Percentiles rank a stretch among this genome's conserved stretches.
phyloP scores from a whole-genome alignment of 2,113 vertebrate genomes.

The human region GRCh38 chr1:7048001-7048500 shows the following conservation, averaged over 20 bases:
- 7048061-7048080: background rate
- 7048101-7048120: background rate
- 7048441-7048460: background rate
- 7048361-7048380: background rate
- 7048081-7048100: too few species aligned
- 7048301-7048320: constrained; percentile 46
- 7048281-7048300: background rate
- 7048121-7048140: background rate
- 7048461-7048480: background rate
- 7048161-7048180: background rate
- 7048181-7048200: background rate
- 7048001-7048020: background rate
- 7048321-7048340: background rate
- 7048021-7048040: background rate
- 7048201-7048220: constrained; percentile 58
- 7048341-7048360: background rate
- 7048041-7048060: background rate
- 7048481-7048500: background rate
- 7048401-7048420: constrained; percentile 25
- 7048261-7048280: constrained; percentile 50
- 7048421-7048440: constrained; percentile 10
- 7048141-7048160: background rate
- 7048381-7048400: constrained; percentile 27
- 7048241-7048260: constrained; percentile 69
- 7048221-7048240: constrained; percentile 43